Base-by-base conservation (phyloP, 2,113 vertebrate species). In the Dromaius novaehollandiae region DNA sequence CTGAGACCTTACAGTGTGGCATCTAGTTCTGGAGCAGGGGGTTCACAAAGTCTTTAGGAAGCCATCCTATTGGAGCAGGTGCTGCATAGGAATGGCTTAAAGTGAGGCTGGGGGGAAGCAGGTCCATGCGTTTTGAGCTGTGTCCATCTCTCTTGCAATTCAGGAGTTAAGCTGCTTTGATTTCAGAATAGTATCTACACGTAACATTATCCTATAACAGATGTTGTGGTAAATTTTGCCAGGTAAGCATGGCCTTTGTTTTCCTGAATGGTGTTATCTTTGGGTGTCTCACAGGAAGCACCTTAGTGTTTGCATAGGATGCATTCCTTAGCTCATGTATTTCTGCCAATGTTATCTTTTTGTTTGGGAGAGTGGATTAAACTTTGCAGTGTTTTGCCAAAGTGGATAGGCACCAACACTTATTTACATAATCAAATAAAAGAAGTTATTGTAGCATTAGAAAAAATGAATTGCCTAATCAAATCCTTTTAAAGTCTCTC, bases 401-500 rank as follows among this genome's bases (percentile, higher is more conserved):
- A 79, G 86, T 86, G 76, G n/a, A 77, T 93, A 30, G 53, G n/a
- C 66, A 95, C 61, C 81, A 92, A 68, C n/a, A 30, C 13, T 89
- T 14, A 79, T 87, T 90, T 92, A 40, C 86, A 92, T 68, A 93
- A 94, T 95, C 84, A 94, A 95, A 73, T 95, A 90, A 93, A 90
- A 81, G 34, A 87, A 75, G 65, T 78, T 91, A 65, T 81, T 92
- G 51, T 76, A 87, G 71, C 38, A 40, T 82, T 83, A 82, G 74
- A 92, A 71, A 32, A 94, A 95, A 89, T 87, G 10, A 89, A 95
- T 90, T 96, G 60, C 60, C 65, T 82, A 89, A 91, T 89, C 91
- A 93, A 89, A 91, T 88, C 30, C 63, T 93, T 95, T 82, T 88
- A 82, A 83, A 86, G 26, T 21, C 60, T 93, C 94, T 60, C 34